A percentile compares a stretch with the other conserved stretches of the same genome.
phyloP scores from a whole-genome alignment of 2,113 vertebrate genomes.

The Rhinopomastus cyanomelas region DNA sequence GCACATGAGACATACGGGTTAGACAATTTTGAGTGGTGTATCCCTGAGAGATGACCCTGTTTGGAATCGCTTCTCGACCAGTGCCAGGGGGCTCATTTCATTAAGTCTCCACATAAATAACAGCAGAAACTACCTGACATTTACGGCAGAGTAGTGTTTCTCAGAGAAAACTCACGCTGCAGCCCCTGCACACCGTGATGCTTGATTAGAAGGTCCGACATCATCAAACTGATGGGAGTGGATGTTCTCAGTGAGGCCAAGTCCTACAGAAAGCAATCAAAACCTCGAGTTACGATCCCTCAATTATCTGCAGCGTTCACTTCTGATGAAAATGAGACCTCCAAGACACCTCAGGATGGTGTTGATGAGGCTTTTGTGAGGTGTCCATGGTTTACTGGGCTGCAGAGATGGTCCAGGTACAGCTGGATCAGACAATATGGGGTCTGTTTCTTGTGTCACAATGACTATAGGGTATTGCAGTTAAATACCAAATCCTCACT shows the following conservation, averaged over 20 bases:
- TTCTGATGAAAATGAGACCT: not conserved
- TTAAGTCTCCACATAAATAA: not conserved
- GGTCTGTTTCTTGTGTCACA: too few species aligned
- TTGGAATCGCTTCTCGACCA: not conserved
- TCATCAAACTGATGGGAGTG: not conserved
- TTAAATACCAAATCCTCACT: rapidly evolving
- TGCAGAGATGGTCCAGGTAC: not conserved
- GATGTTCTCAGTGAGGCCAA: not conserved
- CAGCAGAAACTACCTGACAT: not conserved
- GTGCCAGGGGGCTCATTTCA: not conserved
- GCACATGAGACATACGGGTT: rapidly evolving
- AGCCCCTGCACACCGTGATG: not conserved
- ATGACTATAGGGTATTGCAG: not conserved
- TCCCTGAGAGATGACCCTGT: not conserved
- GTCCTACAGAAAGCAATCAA: conserved; percentile 22
- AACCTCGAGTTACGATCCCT: not conserved
- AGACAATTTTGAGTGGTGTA: rapidly evolving
- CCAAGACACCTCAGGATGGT: not conserved
- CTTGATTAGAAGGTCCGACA: not conserved
- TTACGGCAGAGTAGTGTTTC: not conserved
- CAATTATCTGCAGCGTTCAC: conserved; percentile 8
- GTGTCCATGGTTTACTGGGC: not conserved
- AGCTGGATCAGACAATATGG: too few species aligned
- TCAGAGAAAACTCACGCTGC: not conserved
- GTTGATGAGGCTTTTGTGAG: not conserved